Conservation (phyloP, 2,113 vertebrate genomes). For the Channa maculata region DNA sequence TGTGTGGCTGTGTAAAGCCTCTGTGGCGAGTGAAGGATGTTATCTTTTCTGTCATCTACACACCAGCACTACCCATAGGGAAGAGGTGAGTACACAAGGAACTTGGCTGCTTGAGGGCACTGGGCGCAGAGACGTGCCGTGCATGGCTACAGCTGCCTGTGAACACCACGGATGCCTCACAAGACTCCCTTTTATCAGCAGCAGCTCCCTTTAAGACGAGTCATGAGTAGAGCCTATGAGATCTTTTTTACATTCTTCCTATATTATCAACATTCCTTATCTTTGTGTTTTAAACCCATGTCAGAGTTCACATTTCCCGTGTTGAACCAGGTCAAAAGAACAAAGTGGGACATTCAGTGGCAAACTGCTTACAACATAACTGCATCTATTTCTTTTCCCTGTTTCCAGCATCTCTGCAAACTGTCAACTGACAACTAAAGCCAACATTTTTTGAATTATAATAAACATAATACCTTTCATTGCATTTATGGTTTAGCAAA, state of each 20-base stretch:
- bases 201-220: conserved; percentile 39
- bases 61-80: conserved; percentile 66
- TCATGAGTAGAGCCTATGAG: conserved; percentile 49
- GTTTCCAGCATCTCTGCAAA: no score
- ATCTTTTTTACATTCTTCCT: conserved; percentile 27
- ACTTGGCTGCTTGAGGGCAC: conserved; percentile 72
- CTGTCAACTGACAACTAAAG: no score
- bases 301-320: not conserved
- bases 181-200: conserved; percentile 60
- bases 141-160: conserved; percentile 37
- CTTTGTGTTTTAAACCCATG: conserved; percentile 13
- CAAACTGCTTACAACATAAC: no score
- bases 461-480: not conserved
- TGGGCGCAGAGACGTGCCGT: conserved; percentile 43
- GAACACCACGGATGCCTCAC: conserved; percentile 62
- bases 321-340: not conserved
- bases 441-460: no score
- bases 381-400: no score
- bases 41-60: conserved; percentile 75
- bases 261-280: conserved; percentile 10
- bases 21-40: conserved; percentile 60
- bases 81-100: conserved; percentile 73
- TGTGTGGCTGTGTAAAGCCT: conserved; percentile 42
- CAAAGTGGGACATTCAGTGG: not conserved
- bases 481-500: conserved; percentile 6